Evolutionary conservation across 2,888 invertebrate genomes (phyloP), one percentile per base, ranked within the genome.

Genomic region (Leptinotarsa juncta): DNA sequence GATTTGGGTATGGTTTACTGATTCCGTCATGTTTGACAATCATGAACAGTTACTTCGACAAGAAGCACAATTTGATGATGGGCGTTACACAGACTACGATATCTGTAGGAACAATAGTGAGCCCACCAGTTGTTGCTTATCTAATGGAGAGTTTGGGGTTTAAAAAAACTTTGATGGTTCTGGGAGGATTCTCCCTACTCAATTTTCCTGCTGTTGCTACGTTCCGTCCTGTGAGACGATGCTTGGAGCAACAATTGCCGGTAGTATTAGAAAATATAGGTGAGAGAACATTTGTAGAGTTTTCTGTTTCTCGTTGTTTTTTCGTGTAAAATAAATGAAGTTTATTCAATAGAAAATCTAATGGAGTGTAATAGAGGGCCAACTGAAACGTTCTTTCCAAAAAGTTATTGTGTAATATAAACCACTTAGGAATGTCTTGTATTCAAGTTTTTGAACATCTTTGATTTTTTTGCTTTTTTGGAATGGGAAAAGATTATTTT

Each of bases 21-120:
- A 89, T 94, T 76, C 94, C 94, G 55, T 91, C 94, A 3, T 90
- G 92, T 65, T 94, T 93, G 79, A 93, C 94, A 1, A 92, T 93
- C 7, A 93, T 95, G 81, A 94, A 94, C 82, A 91, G 92, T 77
- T 95, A 94, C 82, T 95, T 95, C 82, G 91, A 92, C 0, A 91
- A 91, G 81, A 92, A 90, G 82, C 89, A 94, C 7, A 92, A 93
- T 0, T 89, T 93, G 71, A 92, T 94, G 89, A 94, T 94, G 93
- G 92, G 93, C 73, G 90, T 92, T 14, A 91, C 93, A 18, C 95
- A 95, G 85, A 91, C 93, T 0, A 87, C 93, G 78, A 92, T 94
- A 81, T 93, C 93, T 14, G 84, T 92, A 57, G 92, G 92, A 0
- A 91, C 91, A 10, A 94, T 94, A 82, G 89, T 91, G 0, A 93